phyloP scores from a whole-genome alignment of 2,888 invertebrate species.

The Cyclophora albipunctata region DNA sequence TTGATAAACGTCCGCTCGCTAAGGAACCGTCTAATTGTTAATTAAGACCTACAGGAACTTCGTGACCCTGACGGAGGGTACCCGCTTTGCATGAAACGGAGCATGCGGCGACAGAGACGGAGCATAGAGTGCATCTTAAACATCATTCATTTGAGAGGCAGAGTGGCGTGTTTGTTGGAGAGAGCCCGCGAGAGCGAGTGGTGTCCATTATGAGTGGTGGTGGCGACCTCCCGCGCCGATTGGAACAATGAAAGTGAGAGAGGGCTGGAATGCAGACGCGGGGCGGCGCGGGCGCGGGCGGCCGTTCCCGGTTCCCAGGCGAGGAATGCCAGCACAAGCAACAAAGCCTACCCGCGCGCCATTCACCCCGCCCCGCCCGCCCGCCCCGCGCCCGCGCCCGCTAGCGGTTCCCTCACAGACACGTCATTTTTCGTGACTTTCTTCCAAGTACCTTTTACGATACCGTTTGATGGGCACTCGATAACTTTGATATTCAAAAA shows the following conservation, averaged over 20 bases:
- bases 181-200: conserved; percentile 54
- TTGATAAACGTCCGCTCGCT: conserved; percentile 27
- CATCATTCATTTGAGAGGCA: conserved; percentile 50
- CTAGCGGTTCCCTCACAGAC: conserved; percentile 49
- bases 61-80: conserved; percentile 4
- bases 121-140: conserved; percentile 54
- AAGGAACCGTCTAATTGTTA: conserved; percentile 6
- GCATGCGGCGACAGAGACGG: conserved; percentile 11
- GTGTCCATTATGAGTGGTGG: conserved; percentile 53
- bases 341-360: conserved; percentile 69
- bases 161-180: conserved; percentile 59
- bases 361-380: conserved; percentile 55
- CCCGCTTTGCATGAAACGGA: conserved; percentile 2
- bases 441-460: conserved; percentile 52
- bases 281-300: conserved; percentile 33
- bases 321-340: conserved; percentile 72
- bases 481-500: conserved; percentile 45
- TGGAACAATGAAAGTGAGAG: conserved; percentile 75
- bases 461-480: conserved; percentile 32
- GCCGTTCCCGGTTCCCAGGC: conserved; percentile 71
- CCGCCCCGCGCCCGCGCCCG: conserved; percentile 26
- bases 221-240: conserved; percentile 70
- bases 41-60: conserved; percentile 2
- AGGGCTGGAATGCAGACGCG: conserved; percentile 66
- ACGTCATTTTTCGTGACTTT: conserved; percentile 64